A percentile compares a stretch with the other conserved stretches of the same genome.
These are phyloP conservation scores for Lapara coniferarum DNA, from an alignment of 2,888 invertebrate species.

Conservation along the genomic window DNA sequence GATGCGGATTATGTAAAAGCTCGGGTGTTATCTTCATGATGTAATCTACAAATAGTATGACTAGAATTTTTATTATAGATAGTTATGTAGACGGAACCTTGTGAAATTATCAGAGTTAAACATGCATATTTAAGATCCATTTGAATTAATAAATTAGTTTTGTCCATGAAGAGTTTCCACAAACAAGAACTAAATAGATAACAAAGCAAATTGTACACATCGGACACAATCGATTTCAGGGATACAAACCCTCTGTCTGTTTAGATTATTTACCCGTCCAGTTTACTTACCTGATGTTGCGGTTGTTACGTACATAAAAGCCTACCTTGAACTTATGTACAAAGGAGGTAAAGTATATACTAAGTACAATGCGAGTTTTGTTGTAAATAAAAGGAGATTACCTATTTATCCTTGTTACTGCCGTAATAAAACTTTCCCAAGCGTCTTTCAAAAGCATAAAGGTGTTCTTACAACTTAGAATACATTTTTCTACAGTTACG, in stretches of 20 bases:
- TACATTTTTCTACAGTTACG: slow-evolving; percentile 63
- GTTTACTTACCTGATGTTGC: slow-evolving; percentile 28
- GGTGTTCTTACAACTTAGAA: slow-evolving; percentile 27
- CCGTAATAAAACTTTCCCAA: slow-evolving; percentile 30
- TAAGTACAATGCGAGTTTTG: slow-evolving; percentile 27
- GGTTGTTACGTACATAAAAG: slow-evolving; percentile 21
- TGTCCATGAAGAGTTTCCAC: not conserved
- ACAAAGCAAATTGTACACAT: not conserved
- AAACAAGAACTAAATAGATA: not conserved
- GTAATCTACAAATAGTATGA: too few relatives aligned
- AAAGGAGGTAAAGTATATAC: slow-evolving; percentile 27
- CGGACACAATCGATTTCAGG: not conserved
- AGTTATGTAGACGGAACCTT: too few relatives aligned
- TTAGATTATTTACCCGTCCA: slow-evolving; percentile 16
- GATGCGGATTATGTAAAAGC: too few relatives aligned
- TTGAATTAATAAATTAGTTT: not conserved
- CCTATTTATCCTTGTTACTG: slow-evolving; percentile 31
- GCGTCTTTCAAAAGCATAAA: slow-evolving; percentile 31
- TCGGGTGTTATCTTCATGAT: too few relatives aligned
- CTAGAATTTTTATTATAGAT: too few relatives aligned
- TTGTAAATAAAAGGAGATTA: slow-evolving; percentile 32
- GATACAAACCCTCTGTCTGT: slow-evolving; percentile 6
- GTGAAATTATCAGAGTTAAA: not conserved
- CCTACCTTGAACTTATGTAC: not conserved
- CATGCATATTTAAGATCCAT: not conserved